These are phyloP conservation scores for Bombylius major DNA, from an alignment of 2,888 invertebrate genomes.

Conservation along the genomic window DNA sequence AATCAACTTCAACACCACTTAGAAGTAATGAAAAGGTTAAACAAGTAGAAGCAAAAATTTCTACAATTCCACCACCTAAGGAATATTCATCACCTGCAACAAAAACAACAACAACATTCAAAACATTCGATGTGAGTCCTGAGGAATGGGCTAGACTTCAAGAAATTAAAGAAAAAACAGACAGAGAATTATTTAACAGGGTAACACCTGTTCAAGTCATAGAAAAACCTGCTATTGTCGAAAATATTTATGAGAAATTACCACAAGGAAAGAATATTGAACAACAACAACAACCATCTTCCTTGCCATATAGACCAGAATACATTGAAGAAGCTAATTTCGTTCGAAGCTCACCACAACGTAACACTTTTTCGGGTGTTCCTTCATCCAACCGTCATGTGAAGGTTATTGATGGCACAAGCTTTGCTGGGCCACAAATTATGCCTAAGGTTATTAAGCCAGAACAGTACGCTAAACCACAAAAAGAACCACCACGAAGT, in stretches of 20 bases:
- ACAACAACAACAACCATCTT: constrained; percentile 6
- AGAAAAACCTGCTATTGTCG: not conserved
- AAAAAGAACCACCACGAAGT: constrained; percentile 22
- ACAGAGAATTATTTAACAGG: constrained; percentile 29
- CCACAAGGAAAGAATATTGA: not conserved
- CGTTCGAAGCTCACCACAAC: constrained; percentile 27
- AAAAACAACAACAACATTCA: not conserved
- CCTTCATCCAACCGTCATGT: constrained; percentile 22
- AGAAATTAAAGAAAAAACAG: constrained; percentile 32
- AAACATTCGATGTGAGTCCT: constrained; percentile 18
- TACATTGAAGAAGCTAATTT: constrained; percentile 21
- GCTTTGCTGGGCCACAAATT: constrained; percentile 12
- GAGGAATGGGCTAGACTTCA: constrained; percentile 30
- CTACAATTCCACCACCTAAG: constrained; percentile 8
- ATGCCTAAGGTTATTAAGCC: not conserved
- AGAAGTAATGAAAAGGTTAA: constrained; percentile 8
- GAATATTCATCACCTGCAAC: constrained; percentile 10
- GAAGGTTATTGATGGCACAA: constrained; percentile 24
- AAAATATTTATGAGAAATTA: constrained; percentile 17
- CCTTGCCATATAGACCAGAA: constrained; percentile 9
- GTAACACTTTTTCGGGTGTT: constrained; percentile 30
- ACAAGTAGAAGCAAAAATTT: not conserved
- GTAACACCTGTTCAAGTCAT: constrained; percentile 22
- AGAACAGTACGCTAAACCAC: not conserved
- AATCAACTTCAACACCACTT: constrained; percentile 23